phyloP scores from a whole-genome alignment of 1,140 invertebrate genomes.

The Patella vulgata region DNA sequence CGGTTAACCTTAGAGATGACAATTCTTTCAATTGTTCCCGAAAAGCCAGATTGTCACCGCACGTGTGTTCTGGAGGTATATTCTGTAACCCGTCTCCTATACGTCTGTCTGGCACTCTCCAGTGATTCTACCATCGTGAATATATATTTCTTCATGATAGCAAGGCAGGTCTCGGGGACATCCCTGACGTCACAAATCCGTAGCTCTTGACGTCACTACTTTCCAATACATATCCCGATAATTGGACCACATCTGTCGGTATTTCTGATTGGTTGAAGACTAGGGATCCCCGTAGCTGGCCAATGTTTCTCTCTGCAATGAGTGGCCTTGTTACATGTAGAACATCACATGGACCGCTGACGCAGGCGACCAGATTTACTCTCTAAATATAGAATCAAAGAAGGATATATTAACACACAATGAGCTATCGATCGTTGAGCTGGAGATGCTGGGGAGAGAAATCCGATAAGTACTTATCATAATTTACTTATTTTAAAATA shows the following conservation, averaged over 20 bases:
- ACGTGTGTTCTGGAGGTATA: conserved; percentile 5
- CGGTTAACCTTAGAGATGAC: background rate
- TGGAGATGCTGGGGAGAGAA: conserved; percentile 3
- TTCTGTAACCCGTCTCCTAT: conserved; percentile 9
- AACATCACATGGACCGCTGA: conserved; percentile 29
- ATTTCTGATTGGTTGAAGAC: conserved; percentile 29
- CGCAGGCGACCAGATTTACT: conserved; percentile 26
- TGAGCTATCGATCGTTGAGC: conserved; percentile 12
- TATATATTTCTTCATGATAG: conserved; percentile 48
- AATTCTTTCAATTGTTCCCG: conserved; percentile 11
- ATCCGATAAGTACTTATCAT: conserved; percentile 22
- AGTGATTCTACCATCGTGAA: conserved; percentile 33
- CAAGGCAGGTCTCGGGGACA: conserved; percentile 42
- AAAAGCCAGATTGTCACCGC: conserved; percentile 27
- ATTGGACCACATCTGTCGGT: conserved; percentile 32
- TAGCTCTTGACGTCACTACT: conserved; percentile 41
- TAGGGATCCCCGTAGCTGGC: conserved; percentile 32
- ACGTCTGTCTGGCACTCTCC: conserved; percentile 18
- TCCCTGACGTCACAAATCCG: conserved; percentile 43
- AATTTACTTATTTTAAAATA: conserved; percentile 23
- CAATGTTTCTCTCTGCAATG: conserved; percentile 29
- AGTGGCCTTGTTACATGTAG: conserved; percentile 6
- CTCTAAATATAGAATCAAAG: conserved; percentile 31
- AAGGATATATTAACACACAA: conserved; percentile 23
- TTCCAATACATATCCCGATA: conserved; percentile 45